Percentiles rank a stretch among this genome's conserved stretches.
Evolutionary conservation across 2,888 invertebrate species (phyloP).

Genomic region (Dicyrtoma fusca): DNA sequence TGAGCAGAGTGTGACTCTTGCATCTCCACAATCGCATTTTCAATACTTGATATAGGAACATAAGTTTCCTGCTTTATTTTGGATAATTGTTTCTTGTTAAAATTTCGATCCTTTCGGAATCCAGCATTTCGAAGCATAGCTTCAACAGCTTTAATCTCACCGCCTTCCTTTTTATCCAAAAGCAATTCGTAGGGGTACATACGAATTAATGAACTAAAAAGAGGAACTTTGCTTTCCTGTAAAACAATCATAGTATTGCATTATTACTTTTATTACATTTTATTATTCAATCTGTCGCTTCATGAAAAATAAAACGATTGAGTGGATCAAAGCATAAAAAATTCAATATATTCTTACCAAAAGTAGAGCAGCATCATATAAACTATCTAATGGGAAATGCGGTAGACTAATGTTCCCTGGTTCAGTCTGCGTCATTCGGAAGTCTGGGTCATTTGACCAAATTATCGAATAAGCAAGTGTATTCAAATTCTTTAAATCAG

Average conservation of each 20-base stretch:
- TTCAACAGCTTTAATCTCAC: slow-evolving; percentile 66
- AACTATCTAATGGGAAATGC: slow-evolving; percentile 86
- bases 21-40: slow-evolving; percentile 74
- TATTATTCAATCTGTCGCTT: no score
- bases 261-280: no score
- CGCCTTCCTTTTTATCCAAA: slow-evolving; percentile 73
- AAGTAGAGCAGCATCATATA: slow-evolving; percentile 69
- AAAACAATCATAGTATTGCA: no score
- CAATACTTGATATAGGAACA: slow-evolving; percentile 64
- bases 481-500: slow-evolving; percentile 69
- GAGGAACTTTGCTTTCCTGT: slow-evolving; percentile 63
- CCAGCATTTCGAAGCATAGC: slow-evolving; percentile 71
- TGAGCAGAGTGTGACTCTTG: slow-evolving; percentile 75
- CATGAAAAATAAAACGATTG: no score
- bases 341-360: slow-evolving; percentile 64
- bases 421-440: slow-evolving; percentile 59
- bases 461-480: slow-evolving; percentile 79
- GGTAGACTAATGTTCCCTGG: slow-evolving; percentile 67
- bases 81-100: slow-evolving; percentile 4
- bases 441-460: slow-evolving; percentile 70
- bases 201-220: slow-evolving; percentile 71
- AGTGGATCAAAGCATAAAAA: neutral
- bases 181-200: slow-evolving; percentile 84
- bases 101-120: slow-evolving; percentile 57
- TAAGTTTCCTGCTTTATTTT: slow-evolving; percentile 24